Conservation (phyloP, 2,797 vertebrate genomes). For the Amphiprion clarkii region DNA sequence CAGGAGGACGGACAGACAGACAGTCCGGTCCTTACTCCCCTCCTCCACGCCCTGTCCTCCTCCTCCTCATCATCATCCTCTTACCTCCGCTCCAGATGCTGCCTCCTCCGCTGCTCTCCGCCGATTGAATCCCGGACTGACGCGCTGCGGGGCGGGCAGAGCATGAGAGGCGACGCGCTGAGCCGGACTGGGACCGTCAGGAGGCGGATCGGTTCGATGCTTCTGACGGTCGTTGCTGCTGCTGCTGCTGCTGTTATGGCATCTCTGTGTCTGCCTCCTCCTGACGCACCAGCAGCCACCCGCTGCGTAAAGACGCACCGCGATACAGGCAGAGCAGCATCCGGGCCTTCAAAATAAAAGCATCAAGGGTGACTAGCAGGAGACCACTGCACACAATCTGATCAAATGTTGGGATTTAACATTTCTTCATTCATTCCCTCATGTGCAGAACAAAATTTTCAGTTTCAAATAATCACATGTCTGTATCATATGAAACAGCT, state of each 20-base stretch:
- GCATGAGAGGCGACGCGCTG: conserved; percentile 32
- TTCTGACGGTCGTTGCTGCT: conserved; percentile 1
- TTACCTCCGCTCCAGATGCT: conserved; percentile 68
- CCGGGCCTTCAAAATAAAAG: conserved; percentile 52
- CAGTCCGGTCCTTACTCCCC: background rate
- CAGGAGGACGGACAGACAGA: background rate
- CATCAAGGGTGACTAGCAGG: no score
- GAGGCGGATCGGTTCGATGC: background rate
- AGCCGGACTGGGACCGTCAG: background rate
- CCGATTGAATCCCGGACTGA: conserved; percentile 10
- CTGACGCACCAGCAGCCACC: conserved; percentile 71
- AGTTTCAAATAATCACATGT: no score
- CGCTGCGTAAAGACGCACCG: conserved; percentile 61
- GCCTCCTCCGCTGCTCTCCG: conserved; percentile 38
- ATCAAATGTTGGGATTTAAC: no score
- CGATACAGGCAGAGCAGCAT: background rate
- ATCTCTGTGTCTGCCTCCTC: conserved; percentile 61
- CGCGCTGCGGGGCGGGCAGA: conserved; percentile 32
- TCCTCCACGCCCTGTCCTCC: conserved; percentile 57
- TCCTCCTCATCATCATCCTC: conserved; percentile 30
- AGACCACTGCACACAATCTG: no score
- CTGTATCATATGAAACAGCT: no score
- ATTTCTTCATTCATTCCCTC: no score
- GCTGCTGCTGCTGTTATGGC: conserved; percentile 60
- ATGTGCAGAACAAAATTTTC: no score